Conservation (phyloP, 2,797 vertebrate genomes). For the Lerista edwardsae region DNA sequence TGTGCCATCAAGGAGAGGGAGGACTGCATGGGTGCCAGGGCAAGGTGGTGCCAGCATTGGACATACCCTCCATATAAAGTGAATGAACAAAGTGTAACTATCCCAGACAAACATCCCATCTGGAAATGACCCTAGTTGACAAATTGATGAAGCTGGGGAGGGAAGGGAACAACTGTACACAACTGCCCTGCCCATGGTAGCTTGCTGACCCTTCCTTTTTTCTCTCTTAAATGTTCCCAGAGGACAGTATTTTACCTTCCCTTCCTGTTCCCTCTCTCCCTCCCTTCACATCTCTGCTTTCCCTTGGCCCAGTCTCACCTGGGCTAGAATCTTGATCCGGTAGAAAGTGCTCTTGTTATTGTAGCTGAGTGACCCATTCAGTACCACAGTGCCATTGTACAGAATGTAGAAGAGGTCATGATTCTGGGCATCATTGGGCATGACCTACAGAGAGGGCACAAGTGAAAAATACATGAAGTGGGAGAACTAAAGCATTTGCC, state of each 20-base stretch:
- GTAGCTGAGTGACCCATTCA: conserved; percentile 80
- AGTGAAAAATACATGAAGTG: background rate
- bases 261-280: background rate
- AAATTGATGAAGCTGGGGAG: background rate
- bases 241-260: background rate
- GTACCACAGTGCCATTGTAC: conserved; percentile 74
- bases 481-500: background rate
- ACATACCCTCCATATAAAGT: too few species aligned
- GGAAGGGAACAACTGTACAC: background rate
- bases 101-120: too few species aligned
- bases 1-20: too few species aligned
- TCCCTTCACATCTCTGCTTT: background rate
- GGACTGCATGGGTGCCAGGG: too few species aligned
- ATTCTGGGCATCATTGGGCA: conserved; percentile 67
- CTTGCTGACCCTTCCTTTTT: background rate
- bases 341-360: conserved; percentile 83
- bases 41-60: too few species aligned
- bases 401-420: conserved; percentile 76
- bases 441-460: conserved; percentile 74
- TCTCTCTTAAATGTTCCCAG: background rate
- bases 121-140: too few species aligned
- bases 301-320: conserved; percentile 74
- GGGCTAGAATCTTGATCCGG: conserved; percentile 82
- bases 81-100: too few species aligned
- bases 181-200: background rate